Conservation (phyloP, 35 echinoderm and acorn worm species). For the Acanthaster planci region DNA sequence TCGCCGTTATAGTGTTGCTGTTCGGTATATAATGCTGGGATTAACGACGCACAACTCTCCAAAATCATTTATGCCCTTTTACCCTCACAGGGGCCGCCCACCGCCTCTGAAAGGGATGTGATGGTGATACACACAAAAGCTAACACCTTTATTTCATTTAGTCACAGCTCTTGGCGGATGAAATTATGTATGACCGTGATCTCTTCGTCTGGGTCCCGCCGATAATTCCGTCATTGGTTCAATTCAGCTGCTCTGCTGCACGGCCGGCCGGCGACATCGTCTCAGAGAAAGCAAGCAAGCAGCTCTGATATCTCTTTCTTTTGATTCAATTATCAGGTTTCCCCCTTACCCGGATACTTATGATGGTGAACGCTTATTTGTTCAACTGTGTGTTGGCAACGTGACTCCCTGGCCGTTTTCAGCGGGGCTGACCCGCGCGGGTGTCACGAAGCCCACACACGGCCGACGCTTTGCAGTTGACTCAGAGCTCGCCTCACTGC, state of each 20-base stretch:
- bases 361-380: conserved; percentile 16
- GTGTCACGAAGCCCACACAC: conserved; percentile 28
- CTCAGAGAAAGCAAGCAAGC: too few species aligned
- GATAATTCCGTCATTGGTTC: conserved; percentile 19
- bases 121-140: background rate
- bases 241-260: conserved; percentile 1
- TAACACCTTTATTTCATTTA: conserved; percentile 3
- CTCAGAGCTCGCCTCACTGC: conserved; percentile 3
- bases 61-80: too few species aligned
- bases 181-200: background rate
- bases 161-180: background rate
- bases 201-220: background rate
- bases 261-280: background rate
- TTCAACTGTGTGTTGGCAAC: conserved; percentile 4
- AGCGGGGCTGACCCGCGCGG: background rate
- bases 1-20: too few species aligned
- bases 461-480: background rate
- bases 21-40: too few species aligned
- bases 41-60: too few species aligned
- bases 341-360: background rate
- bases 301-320: background rate
- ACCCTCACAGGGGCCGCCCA: too few species aligned
- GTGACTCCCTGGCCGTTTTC: background rate
- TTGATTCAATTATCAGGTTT: conserved; percentile 14
- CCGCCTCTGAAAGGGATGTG: too few species aligned